These are phyloP conservation scores for Choloepus hoffmanni DNA, from an alignment of 2,113 vertebrate genomes.

Conservation along the genomic window DNA sequence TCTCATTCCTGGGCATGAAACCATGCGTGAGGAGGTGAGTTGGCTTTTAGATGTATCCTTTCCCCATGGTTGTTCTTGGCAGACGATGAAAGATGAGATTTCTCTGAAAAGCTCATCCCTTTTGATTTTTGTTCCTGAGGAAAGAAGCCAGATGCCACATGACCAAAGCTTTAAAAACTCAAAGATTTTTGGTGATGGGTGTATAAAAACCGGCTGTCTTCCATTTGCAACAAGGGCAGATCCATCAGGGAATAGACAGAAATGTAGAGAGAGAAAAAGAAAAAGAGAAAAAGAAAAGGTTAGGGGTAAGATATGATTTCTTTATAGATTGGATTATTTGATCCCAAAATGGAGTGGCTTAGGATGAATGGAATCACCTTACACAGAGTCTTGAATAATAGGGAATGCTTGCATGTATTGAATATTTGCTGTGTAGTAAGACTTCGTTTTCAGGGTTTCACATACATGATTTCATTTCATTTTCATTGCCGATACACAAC, in stretches of 20 bases:
- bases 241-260: neutral
- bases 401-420: accelerated
- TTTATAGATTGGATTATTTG: neutral
- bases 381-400: neutral
- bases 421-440: neutral
- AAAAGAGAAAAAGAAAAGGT: neutral
- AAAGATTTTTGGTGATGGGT: conserved; percentile 48
- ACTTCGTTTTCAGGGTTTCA: neutral
- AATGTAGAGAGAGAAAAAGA: neutral
- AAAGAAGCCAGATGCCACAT: conserved; percentile 64
- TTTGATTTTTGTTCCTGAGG: conserved; percentile 71
- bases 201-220: neutral
- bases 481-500: neutral
- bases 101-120: conserved; percentile 67
- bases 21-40: neutral
- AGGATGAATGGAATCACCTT: neutral
- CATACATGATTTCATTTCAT: neutral
- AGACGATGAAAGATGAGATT: conserved; percentile 61
- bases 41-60: neutral
- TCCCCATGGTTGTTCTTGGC: conserved; percentile 63
- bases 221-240: conserved; percentile 42
- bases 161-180: conserved; percentile 63
- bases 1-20: neutral
- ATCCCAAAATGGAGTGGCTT: neutral
- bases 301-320: neutral